A percentile compares a stretch with the other conserved stretches of the same genome.
Evolutionary conservation across 1,140 invertebrate genomes (phyloP).

Genomic region (Drosophila sturtevanti): DNA sequence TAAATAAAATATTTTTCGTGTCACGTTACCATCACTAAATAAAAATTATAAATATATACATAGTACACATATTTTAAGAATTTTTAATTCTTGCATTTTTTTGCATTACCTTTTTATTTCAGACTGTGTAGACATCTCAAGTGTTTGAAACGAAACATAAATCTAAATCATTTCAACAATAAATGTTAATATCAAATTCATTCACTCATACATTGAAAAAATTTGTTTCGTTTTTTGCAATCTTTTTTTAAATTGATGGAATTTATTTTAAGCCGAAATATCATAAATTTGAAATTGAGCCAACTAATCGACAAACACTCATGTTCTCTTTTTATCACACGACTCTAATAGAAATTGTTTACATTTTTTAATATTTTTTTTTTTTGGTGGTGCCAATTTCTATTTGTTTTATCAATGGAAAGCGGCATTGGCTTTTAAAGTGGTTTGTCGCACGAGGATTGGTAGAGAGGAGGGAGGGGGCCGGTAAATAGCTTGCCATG

Average conservation of each 20-base stretch:
- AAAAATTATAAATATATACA: not conserved
- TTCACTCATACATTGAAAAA: not conserved
- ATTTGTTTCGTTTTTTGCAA: not conserved
- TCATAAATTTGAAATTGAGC: conserved; percentile 32
- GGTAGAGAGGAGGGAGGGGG: not conserved
- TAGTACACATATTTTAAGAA: not conserved
- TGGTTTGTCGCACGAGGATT: not conserved
- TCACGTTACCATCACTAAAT: not conserved
- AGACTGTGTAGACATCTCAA: not conserved
- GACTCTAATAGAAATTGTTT: conserved; percentile 37
- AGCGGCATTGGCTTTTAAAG: conserved; percentile 38
- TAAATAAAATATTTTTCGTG: not conserved
- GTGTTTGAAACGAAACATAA: not conserved
- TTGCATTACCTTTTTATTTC: not conserved
- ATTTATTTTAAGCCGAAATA: conserved; percentile 33
- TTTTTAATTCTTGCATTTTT: not conserved
- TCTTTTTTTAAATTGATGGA: conserved; percentile 1
- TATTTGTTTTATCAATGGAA: conserved; percentile 34
- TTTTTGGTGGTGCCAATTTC: conserved; percentile 18
- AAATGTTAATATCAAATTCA: not conserved
- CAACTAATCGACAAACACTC: conserved; percentile 2
- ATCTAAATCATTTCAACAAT: not conserved
- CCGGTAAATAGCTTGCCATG: conserved; percentile 6
- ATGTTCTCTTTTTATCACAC: not conserved
- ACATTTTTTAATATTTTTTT: conserved; percentile 5